Conservation (phyloP, 2,797 vertebrate genomes). For the Pseudopleuronectes americanus region DNA sequence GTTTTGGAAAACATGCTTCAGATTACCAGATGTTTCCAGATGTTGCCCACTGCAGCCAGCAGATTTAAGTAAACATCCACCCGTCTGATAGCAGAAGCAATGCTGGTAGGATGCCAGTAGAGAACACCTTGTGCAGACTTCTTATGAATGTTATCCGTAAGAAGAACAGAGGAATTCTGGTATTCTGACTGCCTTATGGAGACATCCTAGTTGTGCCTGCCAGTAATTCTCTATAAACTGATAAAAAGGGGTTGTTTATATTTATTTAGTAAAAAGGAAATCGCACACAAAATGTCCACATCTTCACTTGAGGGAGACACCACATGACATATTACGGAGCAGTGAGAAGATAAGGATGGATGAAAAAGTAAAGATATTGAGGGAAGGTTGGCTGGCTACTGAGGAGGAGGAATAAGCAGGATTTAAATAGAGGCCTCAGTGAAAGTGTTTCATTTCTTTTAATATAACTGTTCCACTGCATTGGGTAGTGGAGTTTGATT, state of each 20-base stretch:
- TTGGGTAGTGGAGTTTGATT: constrained; percentile 13
- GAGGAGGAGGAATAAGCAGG: background rate
- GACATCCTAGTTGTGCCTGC: no score
- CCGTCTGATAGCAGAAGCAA: constrained; percentile 7
- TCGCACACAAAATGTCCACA: no score
- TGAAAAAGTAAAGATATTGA: background rate
- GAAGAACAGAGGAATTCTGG: background rate
- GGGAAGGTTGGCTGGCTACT: background rate
- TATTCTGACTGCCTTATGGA: background rate
- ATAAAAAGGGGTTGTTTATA: no score
- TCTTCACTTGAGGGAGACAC: no score
- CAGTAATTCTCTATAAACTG: no score
- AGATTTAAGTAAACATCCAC: constrained; percentile 13
- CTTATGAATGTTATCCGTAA: background rate
- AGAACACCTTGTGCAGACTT: background rate
- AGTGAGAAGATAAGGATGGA: background rate
- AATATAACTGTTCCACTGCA: background rate
- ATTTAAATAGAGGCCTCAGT: background rate
- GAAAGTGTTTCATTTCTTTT: background rate
- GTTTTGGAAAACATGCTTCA: constrained; percentile 5
- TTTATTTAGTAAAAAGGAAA: no score
- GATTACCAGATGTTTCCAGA: constrained; percentile 26
- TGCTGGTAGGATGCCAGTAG: constrained; percentile 5
- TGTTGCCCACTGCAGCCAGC: constrained; percentile 13
- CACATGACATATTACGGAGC: background rate